Conservation (phyloP, 2,888 invertebrate species). For the Mongoloraphidia duomilia region DNA sequence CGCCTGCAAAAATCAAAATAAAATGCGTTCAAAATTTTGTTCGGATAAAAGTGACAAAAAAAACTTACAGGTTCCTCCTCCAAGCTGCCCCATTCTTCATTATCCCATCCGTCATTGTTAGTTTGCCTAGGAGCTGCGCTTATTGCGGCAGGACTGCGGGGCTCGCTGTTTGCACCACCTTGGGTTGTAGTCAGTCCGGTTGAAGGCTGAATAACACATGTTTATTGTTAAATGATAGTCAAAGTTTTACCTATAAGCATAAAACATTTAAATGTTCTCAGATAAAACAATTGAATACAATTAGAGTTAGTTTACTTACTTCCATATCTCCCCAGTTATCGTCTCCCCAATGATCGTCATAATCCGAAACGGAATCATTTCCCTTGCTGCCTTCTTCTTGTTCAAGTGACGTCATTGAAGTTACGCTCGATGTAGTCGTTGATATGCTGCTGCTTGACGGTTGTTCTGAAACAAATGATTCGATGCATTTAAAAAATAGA, state of each 20-base stretch:
- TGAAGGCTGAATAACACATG: too few species aligned
- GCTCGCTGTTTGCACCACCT: slow-evolving; percentile 34
- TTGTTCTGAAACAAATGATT: slow-evolving; percentile 45
- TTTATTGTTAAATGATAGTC: too few species aligned
- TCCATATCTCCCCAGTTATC: slow-evolving; percentile 87
- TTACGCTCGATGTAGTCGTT: slow-evolving; percentile 76
- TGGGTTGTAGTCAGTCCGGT: slow-evolving; percentile 6
- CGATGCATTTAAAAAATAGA: slow-evolving; percentile 2
- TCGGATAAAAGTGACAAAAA: not conserved
- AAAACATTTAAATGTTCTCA: too few species aligned
- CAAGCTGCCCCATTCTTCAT: slow-evolving; percentile 75
- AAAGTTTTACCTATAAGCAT: too few species aligned
- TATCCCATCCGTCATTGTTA: slow-evolving; percentile 59
- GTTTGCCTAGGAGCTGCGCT: slow-evolving; percentile 29
- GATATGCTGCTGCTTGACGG: slow-evolving; percentile 81
- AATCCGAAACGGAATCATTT: slow-evolving; percentile 72
- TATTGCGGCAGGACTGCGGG: slow-evolving; percentile 28
- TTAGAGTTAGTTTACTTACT: slow-evolving; percentile 31
- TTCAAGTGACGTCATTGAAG: slow-evolving; percentile 78
- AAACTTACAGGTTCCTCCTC: slow-evolving; percentile 62
- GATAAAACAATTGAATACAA: too few species aligned
- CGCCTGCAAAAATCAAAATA: slow-evolving; percentile 27
- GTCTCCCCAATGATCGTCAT: slow-evolving; percentile 77
- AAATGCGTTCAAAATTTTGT: slow-evolving; percentile 4
- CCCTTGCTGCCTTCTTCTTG: slow-evolving; percentile 55